Conservation (phyloP, 2,113 vertebrate species). For the Hippocampus zosterae region DNA sequence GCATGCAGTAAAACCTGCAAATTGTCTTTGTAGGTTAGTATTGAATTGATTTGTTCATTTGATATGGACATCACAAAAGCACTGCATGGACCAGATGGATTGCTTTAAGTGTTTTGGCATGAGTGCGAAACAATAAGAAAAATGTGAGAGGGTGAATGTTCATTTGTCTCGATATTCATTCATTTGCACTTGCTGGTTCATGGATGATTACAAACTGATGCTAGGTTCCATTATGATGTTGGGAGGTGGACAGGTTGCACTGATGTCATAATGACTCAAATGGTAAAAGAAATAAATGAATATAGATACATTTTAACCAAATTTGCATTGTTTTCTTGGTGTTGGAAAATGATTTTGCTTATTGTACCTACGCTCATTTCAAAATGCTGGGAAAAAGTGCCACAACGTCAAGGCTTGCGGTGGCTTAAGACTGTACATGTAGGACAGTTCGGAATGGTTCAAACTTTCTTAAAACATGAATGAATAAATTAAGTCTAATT, state of each 20-base stretch:
- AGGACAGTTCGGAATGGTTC: too few species aligned
- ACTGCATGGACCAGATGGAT: neutral
- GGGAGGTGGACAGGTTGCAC: neutral
- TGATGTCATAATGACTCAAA: neutral
- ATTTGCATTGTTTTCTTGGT: too few species aligned
- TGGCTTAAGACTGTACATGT: too few species aligned
- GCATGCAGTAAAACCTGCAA: neutral
- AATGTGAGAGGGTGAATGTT: too few species aligned
- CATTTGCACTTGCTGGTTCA: neutral
- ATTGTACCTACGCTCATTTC: too few species aligned
- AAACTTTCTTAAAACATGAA: too few species aligned
- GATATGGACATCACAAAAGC: neutral
- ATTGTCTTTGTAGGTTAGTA: too few species aligned
- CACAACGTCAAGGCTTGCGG: too few species aligned
- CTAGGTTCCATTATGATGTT: neutral
- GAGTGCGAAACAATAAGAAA: too few species aligned
- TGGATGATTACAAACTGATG: neutral
- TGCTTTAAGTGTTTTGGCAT: neutral
- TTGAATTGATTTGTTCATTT: neutral
- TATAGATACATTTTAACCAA: neutral
- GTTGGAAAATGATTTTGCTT: too few species aligned
- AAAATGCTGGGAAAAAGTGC: too few species aligned
- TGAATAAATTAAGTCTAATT: too few species aligned
- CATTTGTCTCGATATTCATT: neutral
- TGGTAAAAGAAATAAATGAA: neutral